A percentile compares a stretch with the other conserved stretches of the same genome.
Evolutionary conservation across 2,888 invertebrate genomes (phyloP).

Genomic region (Acronicta alni): DNA sequence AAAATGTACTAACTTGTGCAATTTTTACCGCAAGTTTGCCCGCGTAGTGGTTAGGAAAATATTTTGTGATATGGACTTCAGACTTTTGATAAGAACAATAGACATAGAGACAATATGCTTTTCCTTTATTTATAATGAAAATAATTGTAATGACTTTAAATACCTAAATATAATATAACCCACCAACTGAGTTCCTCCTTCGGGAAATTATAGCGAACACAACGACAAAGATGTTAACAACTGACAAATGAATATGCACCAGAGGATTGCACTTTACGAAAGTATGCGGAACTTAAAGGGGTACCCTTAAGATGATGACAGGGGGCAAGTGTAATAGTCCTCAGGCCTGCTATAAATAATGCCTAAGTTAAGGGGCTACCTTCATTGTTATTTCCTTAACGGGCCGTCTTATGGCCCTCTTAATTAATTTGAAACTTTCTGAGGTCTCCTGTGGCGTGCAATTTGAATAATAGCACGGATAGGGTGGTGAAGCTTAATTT

Average conservation of each 20-base stretch:
- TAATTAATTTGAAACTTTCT: slow-evolving; percentile 90
- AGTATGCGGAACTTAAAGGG: slow-evolving; percentile 69
- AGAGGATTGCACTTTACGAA: slow-evolving; percentile 67
- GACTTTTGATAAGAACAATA: no score
- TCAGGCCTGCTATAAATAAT: slow-evolving; percentile 83
- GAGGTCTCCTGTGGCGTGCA: slow-evolving; percentile 87
- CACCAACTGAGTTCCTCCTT: slow-evolving; percentile 18
- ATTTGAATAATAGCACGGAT: slow-evolving; percentile 88
- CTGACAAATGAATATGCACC: slow-evolving; percentile 71
- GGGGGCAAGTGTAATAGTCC: slow-evolving; percentile 76
- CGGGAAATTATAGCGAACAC: slow-evolving; percentile 59
- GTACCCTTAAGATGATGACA: slow-evolving; percentile 74
- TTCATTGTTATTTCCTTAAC: slow-evolving; percentile 88
- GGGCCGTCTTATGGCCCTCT: slow-evolving; percentile 88
- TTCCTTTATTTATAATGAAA: no score
- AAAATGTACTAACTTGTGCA: no score
- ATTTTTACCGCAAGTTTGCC: no score
- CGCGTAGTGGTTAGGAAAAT: no score
- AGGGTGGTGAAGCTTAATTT: slow-evolving; percentile 86
- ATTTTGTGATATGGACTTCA: no score
- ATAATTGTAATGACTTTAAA: no score
- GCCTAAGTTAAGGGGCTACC: slow-evolving; percentile 76
- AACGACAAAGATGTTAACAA: slow-evolving; percentile 53
- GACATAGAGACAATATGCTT: no score
- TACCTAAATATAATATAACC: no score